Evolutionary conservation across 2,113 vertebrate genomes (phyloP).

Genomic region (Crotophaga sulcirostris): DNA sequence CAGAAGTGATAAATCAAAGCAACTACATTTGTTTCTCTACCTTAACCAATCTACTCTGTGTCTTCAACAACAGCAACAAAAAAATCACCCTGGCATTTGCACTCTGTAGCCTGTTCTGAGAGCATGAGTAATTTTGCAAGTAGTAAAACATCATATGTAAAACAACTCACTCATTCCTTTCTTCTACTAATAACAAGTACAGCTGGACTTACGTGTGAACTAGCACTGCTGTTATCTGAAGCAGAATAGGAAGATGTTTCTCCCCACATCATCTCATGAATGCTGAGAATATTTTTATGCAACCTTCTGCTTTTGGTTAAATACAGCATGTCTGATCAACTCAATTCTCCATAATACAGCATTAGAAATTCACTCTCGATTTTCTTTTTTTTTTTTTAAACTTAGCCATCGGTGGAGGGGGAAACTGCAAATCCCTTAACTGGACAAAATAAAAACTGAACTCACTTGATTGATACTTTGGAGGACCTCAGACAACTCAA

Average conservation of each 20-base stretch:
- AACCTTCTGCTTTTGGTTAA: background rate
- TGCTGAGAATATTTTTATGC: background rate
- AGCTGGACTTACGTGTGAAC: slow-evolving; percentile 17
- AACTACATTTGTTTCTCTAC: slow-evolving; percentile 76
- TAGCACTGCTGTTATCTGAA: background rate
- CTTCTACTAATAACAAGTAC: background rate
- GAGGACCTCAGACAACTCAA: background rate
- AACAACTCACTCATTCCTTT: slow-evolving; percentile 62
- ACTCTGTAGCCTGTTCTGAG: slow-evolving; percentile 60
- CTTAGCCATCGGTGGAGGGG: background rate
- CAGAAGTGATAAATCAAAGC: slow-evolving; percentile 81
- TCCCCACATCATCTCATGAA: background rate
- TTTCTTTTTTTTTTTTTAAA: background rate
- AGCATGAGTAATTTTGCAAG: slow-evolving; percentile 65
- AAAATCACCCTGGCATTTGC: slow-evolving; percentile 72
- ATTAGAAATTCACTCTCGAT: background rate
- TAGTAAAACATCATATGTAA: slow-evolving; percentile 67
- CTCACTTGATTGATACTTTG: background rate
- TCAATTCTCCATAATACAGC: background rate
- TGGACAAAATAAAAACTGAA: background rate
- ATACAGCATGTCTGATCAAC: background rate
- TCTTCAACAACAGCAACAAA: slow-evolving; percentile 62
- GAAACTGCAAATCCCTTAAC: slow-evolving; percentile 23
- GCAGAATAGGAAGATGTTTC: background rate
- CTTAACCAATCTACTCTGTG: slow-evolving; percentile 64